A percentile compares a stretch with the other conserved stretches of the same genome.
phyloP scores from a whole-genome alignment of 2,797 vertebrate genomes.

The Acrocephalus scirpaceus region DNA sequence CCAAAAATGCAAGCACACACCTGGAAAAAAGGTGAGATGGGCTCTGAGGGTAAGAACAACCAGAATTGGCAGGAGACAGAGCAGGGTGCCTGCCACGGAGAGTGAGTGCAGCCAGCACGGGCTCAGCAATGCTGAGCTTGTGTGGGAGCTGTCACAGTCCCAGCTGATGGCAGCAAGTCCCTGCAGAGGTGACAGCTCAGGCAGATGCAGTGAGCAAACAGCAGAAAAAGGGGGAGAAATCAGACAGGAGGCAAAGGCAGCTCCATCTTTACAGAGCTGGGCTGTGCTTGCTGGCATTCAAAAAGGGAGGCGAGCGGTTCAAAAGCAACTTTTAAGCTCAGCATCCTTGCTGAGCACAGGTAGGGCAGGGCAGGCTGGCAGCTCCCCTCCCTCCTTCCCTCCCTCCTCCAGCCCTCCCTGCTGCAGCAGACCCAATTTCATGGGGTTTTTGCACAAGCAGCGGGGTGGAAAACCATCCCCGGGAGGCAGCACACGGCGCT shows the following conservation, averaged over 20 bases:
- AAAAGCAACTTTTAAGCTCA: not conserved
- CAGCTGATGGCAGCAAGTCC: not conserved
- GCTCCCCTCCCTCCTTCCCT: not conserved
- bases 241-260: not conserved
- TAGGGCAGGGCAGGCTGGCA: not conserved
- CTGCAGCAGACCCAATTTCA: conserved; percentile 56
- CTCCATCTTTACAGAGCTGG: rapidly evolving
- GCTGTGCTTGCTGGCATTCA: rapidly evolving
- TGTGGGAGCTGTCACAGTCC: conserved; percentile 20
- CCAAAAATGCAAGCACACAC: rapidly evolving
- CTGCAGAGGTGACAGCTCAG: conserved; percentile 33
- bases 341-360: not conserved
- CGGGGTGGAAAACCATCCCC: not conserved
- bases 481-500: not conserved
- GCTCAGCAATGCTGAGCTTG: not conserved
- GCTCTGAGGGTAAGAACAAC: not conserved
- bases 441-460: conserved; percentile 36
- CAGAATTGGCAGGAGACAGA: not conserved
- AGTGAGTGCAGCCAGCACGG: rapidly evolving
- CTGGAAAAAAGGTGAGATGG: not conserved
- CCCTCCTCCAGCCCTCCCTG: not conserved
- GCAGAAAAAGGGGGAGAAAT: not conserved
- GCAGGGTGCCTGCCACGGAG: not conserved
- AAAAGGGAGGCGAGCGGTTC: not conserved
- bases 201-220: not conserved